Base-by-base conservation (phyloP, 2,888 invertebrate species). In the Nomada flava region DNA sequence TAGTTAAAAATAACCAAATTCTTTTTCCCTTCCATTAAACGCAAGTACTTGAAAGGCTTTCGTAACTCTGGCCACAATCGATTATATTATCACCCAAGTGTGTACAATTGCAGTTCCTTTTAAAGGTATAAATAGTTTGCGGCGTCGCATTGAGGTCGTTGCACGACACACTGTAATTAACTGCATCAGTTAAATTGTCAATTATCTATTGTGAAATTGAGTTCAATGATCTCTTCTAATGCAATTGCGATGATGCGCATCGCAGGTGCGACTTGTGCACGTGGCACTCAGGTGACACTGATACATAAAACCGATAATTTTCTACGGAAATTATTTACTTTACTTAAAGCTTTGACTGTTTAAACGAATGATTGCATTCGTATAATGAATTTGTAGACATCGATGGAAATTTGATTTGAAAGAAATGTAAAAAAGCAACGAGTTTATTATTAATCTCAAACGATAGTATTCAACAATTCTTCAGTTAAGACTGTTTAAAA, bases 181-280 rank as follows among this genome's bases (percentile, higher is more conserved):
- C 81, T 79, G 44, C 52, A 75, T 60, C 76, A 59, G 69, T 83
- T 83, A 79, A 86, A 83, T 83, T 76, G 81, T 86, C 86, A 86
- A 86, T 86, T 86, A 83, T 86, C 81, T 57, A 59, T 81, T 68
- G 86, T 75, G 78, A 81, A 86, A 86, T 79, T 74, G 81, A 83
- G 86, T 83, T 86, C 86, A 86, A 86, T 47, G 86, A 78, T 86
- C 86, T 62, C 55, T 42, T 57, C 68, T 73, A 78, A 82, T 70
- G 70, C 76, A 79, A 85, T 76, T 76, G 79, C 74, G 67, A 75
- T 69, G 76, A 81, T 79, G 74, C 60, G 70, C 47, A 36, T n/a
- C n/a, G 75, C 85, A 85, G 85, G 85, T 85, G 82, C 77, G 59
- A 67, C 29, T 26, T 2, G 53, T 55, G 11, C n/a, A 60, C 47